Evolutionary conservation across 2,113 vertebrate species (phyloP).

Genomic region (Cebidichthys violaceus): DNA sequence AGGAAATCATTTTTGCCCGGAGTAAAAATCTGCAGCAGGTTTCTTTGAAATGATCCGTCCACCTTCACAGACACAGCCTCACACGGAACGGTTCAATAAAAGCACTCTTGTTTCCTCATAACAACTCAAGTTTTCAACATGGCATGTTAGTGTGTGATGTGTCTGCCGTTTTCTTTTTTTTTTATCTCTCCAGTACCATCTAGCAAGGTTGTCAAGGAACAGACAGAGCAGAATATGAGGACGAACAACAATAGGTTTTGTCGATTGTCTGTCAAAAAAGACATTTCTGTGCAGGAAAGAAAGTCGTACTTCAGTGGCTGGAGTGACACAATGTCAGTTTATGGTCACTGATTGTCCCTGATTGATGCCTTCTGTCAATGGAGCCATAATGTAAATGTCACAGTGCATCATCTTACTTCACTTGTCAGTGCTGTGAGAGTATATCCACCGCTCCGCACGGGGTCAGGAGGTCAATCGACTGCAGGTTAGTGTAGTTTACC

Average conservation of each 20-base stretch:
- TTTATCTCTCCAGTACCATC: constrained; percentile 21
- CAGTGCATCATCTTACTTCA: constrained; percentile 67
- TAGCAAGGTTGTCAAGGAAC: constrained; percentile 45
- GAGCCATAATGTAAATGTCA: constrained; percentile 73
- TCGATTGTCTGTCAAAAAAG: constrained; percentile 46
- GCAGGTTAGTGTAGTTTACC: constrained; percentile 54
- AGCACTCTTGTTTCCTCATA: constrained; percentile 16
- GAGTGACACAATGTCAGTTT: constrained; percentile 61
- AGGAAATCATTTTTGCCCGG: constrained; percentile 15
- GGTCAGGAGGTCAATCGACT: constrained; percentile 53
- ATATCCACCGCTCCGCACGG: constrained; percentile 16
- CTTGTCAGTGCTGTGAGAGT: constrained; percentile 36
- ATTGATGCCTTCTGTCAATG: constrained; percentile 62
- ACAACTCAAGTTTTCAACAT: constrained; percentile 18
- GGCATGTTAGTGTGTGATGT: constrained; percentile 23
- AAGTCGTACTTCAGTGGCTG: constrained; percentile 37
- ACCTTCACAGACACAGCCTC: constrained; percentile 22
- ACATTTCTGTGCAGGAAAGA: constrained; percentile 27
- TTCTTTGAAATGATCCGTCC: constrained; percentile 32
- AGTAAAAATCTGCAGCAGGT: constrained; percentile 21
- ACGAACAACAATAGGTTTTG: constrained; percentile 35
- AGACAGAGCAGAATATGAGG: constrained; percentile 41
- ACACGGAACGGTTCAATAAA: constrained; percentile 39
- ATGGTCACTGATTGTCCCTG: constrained; percentile 59
- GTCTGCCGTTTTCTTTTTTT: background rate